These are phyloP conservation scores for Dysdera silvatica DNA, from an alignment of 1,140 invertebrate genomes.

Conservation along the genomic window DNA sequence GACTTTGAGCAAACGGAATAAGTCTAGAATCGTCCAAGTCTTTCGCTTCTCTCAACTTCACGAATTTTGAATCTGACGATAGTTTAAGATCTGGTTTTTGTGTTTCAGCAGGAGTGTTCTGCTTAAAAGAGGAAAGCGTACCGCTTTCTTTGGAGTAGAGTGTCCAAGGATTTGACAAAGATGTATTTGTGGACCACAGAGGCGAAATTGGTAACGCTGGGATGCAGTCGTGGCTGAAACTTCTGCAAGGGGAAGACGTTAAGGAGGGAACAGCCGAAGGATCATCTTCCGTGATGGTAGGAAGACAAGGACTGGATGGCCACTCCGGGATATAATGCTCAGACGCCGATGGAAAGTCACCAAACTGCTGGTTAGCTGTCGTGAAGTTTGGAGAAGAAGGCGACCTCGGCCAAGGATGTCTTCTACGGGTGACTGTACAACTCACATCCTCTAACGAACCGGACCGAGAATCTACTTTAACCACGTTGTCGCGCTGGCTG, in stretches of 20 bases:
- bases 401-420: not conserved
- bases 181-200: not conserved
- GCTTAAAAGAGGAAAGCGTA: not conserved
- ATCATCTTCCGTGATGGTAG: slow-evolving; percentile 22
- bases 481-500: slow-evolving; percentile 14
- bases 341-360: not conserved
- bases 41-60: not conserved
- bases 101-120: no score
- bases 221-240: slow-evolving; percentile 11
- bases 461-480: not conserved
- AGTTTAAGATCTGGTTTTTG: no score
- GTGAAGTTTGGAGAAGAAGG: slow-evolving; percentile 6
- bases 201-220: not conserved
- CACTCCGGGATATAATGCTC: not conserved
- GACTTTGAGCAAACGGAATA: slow-evolving; percentile 3
- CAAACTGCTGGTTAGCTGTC: not conserved
- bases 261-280: not conserved
- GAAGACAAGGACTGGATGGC: slow-evolving; percentile 28
- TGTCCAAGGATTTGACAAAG: not conserved
- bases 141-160: not conserved
- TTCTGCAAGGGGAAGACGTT: slow-evolving; percentile 1
- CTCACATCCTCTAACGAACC: not conserved
- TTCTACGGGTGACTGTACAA: not conserved
- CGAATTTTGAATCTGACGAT: no score
- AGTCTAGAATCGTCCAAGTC: slow-evolving; percentile 2